These are phyloP conservation scores for Hydra vulgaris DNA, from an alignment of 30 jellyfish, hydroid and myxozoan genomes.

Conservation along the genomic window DNA sequence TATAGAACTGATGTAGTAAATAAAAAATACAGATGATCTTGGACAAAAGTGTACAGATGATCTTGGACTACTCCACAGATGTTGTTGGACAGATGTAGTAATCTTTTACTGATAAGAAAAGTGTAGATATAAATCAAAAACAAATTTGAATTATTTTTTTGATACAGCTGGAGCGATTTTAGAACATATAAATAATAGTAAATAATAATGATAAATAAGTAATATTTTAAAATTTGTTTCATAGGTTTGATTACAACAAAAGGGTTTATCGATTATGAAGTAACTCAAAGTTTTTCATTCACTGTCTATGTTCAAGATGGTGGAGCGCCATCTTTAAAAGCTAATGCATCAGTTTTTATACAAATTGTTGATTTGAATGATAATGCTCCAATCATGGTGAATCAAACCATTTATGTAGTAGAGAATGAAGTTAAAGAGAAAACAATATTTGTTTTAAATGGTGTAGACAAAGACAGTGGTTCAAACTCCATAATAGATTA, in stretches of 20 bases:
- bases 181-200: too few relatives aligned
- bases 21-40: too few relatives aligned
- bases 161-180: too few relatives aligned
- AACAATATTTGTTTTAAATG: neutral
- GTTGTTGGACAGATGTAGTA: too few relatives aligned
- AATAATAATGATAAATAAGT: too few relatives aligned
- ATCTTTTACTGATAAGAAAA: too few relatives aligned
- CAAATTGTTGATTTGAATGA: conserved; percentile 68
- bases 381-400: conserved; percentile 61
- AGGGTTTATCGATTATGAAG: conserved; percentile 47
- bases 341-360: conserved; percentile 42
- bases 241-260: neutral
- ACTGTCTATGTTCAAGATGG: conserved; percentile 55
- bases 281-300: conserved; percentile 33
- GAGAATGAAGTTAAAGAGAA: conserved; percentile 40
- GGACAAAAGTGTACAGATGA: too few relatives aligned
- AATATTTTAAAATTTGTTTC: neutral
- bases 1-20: too few relatives aligned
- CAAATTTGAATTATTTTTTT: too few relatives aligned
- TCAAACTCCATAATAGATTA: neutral
- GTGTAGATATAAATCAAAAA: too few relatives aligned
- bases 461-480: conserved; percentile 3
- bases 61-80: too few relatives aligned
- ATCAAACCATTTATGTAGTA: conserved; percentile 30
- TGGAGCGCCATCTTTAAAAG: conserved; percentile 46